Base-by-base conservation (phyloP, 1,140 invertebrate species). In the Trichonephila inaurata region DNA sequence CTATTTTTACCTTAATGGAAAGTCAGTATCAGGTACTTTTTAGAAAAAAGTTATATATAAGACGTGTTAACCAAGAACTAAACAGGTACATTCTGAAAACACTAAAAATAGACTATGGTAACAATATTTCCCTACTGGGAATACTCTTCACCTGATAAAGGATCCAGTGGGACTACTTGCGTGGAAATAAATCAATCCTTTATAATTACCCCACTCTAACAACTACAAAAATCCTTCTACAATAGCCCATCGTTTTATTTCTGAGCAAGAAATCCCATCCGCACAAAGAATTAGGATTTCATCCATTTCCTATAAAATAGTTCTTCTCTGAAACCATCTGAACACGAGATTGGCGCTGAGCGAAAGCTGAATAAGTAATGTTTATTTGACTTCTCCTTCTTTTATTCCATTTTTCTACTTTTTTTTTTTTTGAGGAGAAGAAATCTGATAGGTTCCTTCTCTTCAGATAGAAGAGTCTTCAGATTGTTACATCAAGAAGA, bases 311-410 rank as follows among this genome's bases (percentile, higher is more conserved):
- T 40, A 83, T 83, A 60, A 51, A 33, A 44, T 69, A 62, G 28
- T 92, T 64, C 33, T 85, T 69, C 66, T 85, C 61, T 18, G 28
- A 33, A 91, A 19, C 51, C 51, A 51, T 51, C 51, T 51, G 18
- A 91, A 91, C 58, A 28, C 60, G 24, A 83, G 90, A 66, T 69
- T 92, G 81, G 81, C 62, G 40, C 81, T 85, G 90, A 92, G 81
- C 81, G 90, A 92, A 92, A 85, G 60, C 90, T 92, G 90, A 92
- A 92, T 92, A 92, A 92, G 82, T 92, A 92, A 92, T 92, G 90
- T 92, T 92, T 92, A 92, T 92, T 92, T 92, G 90, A 92, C 90
- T 85, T 92, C 61, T 90, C 89, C 58, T 87, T 89, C 89, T 40
- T 82, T 82, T 91, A 51, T 88, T 88, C 21, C 28, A 40, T 61